These are phyloP conservation scores for Pitangus sulphuratus DNA, from an alignment of 2,797 vertebrate genomes.

Conservation along the genomic window DNA sequence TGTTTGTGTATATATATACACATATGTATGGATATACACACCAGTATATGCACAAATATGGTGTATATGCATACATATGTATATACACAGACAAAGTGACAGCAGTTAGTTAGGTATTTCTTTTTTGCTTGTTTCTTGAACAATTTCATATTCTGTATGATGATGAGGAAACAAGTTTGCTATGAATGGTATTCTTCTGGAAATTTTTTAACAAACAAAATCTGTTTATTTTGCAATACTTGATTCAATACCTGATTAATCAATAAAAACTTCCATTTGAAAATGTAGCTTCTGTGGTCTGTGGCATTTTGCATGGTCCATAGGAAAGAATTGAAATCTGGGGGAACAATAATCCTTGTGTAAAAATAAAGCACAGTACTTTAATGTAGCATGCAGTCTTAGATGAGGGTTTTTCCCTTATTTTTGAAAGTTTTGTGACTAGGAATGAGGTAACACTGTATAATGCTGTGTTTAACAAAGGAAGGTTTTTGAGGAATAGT, in stretches of 20 bases:
- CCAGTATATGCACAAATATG: not conserved
- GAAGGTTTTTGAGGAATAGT: not conserved
- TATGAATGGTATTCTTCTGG: slow-evolving; percentile 27
- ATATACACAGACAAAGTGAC: not conserved
- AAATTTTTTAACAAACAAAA: slow-evolving; percentile 29
- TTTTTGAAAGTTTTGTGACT: not conserved
- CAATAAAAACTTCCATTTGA: slow-evolving; percentile 57
- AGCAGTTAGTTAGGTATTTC: slow-evolving; percentile 19
- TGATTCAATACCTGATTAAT: slow-evolving; percentile 45
- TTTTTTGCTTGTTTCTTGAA: slow-evolving; percentile 45
- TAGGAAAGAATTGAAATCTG: not conserved
- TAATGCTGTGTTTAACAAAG: not conserved
- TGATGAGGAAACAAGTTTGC: slow-evolving; percentile 33
- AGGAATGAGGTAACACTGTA: not conserved
- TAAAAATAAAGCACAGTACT: not conserved
- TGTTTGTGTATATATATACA: not conserved
- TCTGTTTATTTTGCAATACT: slow-evolving; percentile 59
- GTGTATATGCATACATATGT: not conserved
- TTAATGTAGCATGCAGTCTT: not conserved
- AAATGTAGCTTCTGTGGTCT: slow-evolving; percentile 50
- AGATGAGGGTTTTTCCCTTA: not conserved
- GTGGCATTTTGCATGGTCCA: slow-evolving; percentile 56
- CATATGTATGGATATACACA: not conserved
- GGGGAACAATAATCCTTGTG: not conserved
- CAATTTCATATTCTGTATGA: slow-evolving; percentile 11